A percentile compares a stretch with the other conserved stretches of the same genome.
Conservation (phyloP, 2,113 vertebrate genomes). For the Pygoscelis antarcticus region DNA sequence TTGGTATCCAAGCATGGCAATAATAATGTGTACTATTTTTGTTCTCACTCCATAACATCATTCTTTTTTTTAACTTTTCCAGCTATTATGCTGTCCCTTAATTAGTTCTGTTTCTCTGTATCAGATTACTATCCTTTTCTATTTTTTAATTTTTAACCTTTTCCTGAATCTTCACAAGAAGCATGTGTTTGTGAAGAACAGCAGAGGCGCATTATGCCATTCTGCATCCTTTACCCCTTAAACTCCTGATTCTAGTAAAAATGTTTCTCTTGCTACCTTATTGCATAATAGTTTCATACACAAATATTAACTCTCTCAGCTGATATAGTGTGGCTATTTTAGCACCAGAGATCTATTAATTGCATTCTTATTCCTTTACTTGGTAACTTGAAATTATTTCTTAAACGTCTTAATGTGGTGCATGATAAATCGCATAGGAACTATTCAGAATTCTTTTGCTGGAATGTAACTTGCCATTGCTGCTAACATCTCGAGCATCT, state of each 20-base stretch:
- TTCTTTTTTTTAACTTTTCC: neutral
- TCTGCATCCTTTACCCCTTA: neutral
- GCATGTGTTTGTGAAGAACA: neutral
- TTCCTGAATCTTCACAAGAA: neutral
- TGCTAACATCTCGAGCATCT: neutral
- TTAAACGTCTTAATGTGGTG: neutral
- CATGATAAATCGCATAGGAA: neutral
- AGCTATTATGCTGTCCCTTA: neutral
- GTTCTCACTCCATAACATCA: neutral
- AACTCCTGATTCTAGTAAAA: neutral
- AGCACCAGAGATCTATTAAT: neutral
- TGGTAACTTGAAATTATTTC: neutral
- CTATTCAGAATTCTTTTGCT: neutral
- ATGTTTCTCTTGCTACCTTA: neutral
- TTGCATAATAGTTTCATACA: neutral
- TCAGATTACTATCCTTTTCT: neutral
- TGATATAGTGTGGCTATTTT: neutral
- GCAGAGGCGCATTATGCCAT: neutral
- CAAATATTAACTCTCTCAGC: neutral
- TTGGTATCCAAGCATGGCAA: neutral
- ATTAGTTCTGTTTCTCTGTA: neutral
- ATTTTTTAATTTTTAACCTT: neutral
- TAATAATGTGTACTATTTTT: neutral
- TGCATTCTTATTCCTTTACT: neutral
- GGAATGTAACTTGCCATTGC: neutral